Conservation (phyloP, 2,888 invertebrate genomes). For the Tortricodes alternella region DNA sequence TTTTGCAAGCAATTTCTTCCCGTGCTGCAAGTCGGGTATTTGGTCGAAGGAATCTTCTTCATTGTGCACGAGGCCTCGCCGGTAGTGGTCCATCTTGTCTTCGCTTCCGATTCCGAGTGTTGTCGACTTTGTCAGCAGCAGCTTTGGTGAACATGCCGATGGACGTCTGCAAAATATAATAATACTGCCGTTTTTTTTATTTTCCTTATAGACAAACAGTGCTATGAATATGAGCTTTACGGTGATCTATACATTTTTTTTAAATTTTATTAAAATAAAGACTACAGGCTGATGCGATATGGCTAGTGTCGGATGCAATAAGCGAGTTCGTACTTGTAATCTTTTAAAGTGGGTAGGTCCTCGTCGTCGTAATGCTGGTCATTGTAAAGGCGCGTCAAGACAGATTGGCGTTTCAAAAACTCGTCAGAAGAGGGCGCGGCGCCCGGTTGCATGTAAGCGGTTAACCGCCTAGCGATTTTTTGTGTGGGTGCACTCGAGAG, state of each 20-base stretch:
- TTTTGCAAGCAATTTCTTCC: constrained; percentile 54
- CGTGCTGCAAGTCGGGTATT: constrained; percentile 58
- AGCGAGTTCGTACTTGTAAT: constrained; percentile 48
- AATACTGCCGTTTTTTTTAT: too few species aligned
- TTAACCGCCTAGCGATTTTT: constrained; percentile 41
- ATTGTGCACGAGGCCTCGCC: constrained; percentile 39
- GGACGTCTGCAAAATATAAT: too few species aligned
- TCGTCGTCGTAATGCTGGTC: constrained; percentile 40
- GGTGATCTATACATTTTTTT: too few species aligned
- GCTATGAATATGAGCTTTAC: too few species aligned
- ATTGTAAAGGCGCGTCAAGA: constrained; percentile 51
- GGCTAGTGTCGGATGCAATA: not conserved
- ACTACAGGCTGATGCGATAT: constrained; percentile 30
- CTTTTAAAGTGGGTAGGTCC: constrained; percentile 58
- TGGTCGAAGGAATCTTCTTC: constrained; percentile 48
- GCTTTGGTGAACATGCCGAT: too few species aligned
- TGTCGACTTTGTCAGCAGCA: constrained; percentile 50
- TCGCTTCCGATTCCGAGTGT: constrained; percentile 38
- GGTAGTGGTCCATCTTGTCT: constrained; percentile 43
- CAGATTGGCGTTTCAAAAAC: constrained; percentile 44
- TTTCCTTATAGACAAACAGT: too few species aligned
- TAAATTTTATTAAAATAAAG: too few species aligned
- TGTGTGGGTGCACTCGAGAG: too few species aligned
- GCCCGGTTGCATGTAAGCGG: constrained; percentile 40
- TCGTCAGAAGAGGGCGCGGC: constrained; percentile 35